A percentile compares a stretch with the other conserved stretches of the same genome.
Evolutionary conservation across 2,888 invertebrate genomes (phyloP).

Genomic region (Microctonus hyperodae): DNA sequence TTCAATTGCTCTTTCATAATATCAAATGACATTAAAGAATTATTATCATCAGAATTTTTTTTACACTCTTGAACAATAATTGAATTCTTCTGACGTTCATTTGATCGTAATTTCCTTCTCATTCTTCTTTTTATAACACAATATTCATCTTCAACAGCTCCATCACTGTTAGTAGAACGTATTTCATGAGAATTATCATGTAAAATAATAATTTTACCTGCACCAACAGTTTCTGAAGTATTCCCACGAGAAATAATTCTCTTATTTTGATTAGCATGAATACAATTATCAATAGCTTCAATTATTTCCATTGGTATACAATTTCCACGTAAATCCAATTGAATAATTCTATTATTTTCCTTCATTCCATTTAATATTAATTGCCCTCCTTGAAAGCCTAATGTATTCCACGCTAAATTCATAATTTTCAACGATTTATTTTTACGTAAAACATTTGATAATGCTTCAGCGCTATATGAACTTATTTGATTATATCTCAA

Average conservation of each 20-base stretch:
- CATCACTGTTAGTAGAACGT: conserved; percentile 35
- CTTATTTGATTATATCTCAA: conserved; percentile 60
- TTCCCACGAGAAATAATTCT: conserved; percentile 35
- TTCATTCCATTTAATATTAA: conserved; percentile 52
- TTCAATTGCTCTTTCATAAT: not conserved
- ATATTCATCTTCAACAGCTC: conserved; percentile 17
- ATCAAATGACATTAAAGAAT: conserved; percentile 18
- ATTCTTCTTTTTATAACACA: not conserved
- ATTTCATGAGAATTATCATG: conserved; percentile 25
- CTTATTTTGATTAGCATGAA: conserved; percentile 45
- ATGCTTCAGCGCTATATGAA: conserved; percentile 51
- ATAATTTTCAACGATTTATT: conserved; percentile 55
- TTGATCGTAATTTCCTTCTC: not conserved
- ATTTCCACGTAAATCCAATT: conserved; percentile 58
- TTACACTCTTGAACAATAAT: not conserved
- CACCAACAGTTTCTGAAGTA: conserved; percentile 33
- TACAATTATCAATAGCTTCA: conserved; percentile 48
- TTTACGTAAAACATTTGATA: conserved; percentile 49
- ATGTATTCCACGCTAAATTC: conserved; percentile 60
- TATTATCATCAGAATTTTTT: not conserved
- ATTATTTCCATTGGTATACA: conserved; percentile 59
- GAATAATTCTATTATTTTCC: conserved; percentile 49
- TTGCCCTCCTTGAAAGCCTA: conserved; percentile 59
- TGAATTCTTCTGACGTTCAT: conserved; percentile 3
- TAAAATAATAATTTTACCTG: conserved; percentile 28